These are phyloP conservation scores for Phaethornis superciliosus DNA, from an alignment of 2,113 vertebrate genomes.

Conservation along the genomic window DNA sequence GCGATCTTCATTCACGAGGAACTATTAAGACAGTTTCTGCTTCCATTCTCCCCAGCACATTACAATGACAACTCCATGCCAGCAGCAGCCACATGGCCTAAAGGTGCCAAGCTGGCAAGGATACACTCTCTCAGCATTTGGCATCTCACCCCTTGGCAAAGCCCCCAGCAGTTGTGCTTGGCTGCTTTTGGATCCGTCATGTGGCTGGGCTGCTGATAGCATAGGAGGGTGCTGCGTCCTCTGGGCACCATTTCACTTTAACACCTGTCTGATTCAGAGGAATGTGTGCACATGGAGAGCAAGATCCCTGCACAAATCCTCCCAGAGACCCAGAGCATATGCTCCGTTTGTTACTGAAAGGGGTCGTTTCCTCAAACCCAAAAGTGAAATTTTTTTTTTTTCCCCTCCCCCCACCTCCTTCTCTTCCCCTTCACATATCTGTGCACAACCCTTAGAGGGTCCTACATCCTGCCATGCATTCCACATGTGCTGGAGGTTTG, in stretches of 20 bases:
- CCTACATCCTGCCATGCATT: conserved; percentile 56
- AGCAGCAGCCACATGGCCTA: conserved; percentile 59
- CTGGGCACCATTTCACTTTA: conserved; percentile 47
- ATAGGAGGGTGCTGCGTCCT: conserved; percentile 41
- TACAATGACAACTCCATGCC: conserved; percentile 30
- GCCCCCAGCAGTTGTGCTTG: conserved; percentile 64
- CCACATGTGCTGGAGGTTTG: conserved; percentile 50
- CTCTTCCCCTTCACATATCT: conserved; percentile 2
- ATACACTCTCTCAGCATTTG: conserved; percentile 55
- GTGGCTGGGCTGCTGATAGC: conserved; percentile 63
- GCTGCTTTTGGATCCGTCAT: conserved; percentile 64
- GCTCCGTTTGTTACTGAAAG: conserved; percentile 34
- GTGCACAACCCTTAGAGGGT: conserved; percentile 21
- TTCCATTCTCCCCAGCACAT: conserved; percentile 31
- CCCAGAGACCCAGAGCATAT: not conserved
- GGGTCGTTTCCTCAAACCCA: conserved; percentile 25
- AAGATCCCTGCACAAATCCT: conserved; percentile 60
- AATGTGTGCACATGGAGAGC: conserved; percentile 60
- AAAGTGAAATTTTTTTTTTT: not conserved
- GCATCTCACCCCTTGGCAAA: conserved; percentile 62
- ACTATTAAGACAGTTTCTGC: conserved; percentile 53
- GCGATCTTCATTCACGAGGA: conserved; percentile 24
- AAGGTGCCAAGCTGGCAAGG: conserved; percentile 75
- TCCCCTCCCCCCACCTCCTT: not conserved
- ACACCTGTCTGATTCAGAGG: conserved; percentile 68